Percentiles rank a stretch among this genome's conserved stretches.
Conservation (phyloP, 2,113 vertebrate species). For the Stomatorhinus ivindoensis region DNA sequence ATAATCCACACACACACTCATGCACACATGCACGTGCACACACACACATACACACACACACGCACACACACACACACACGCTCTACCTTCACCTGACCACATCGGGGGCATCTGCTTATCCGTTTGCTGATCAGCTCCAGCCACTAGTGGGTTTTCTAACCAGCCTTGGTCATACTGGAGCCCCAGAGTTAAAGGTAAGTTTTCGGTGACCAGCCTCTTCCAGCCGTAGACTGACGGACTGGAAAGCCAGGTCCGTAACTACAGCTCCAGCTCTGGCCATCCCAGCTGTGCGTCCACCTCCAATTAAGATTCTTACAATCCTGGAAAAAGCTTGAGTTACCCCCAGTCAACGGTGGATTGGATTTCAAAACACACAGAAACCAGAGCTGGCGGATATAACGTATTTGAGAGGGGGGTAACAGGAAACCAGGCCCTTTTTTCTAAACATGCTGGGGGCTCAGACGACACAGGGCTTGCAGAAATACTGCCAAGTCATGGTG, state of each 20-base stretch:
- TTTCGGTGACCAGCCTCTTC: not conserved
- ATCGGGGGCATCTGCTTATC: not conserved
- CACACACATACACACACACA: not conserved
- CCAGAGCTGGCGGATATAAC: conserved; percentile 6
- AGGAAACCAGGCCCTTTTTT: conserved; percentile 5
- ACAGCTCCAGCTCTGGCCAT: not conserved
- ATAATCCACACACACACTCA: no score
- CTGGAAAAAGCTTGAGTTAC: conserved; percentile 8
- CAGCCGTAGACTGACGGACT: not conserved
- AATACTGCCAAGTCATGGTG: conserved; percentile 8
- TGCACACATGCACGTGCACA: not conserved
- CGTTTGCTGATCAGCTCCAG: not conserved
- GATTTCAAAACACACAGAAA: conserved; percentile 24
- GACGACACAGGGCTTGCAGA: not conserved
- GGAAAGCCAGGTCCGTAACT: not conserved
- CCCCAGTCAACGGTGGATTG: not conserved
- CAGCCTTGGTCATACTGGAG: not conserved
- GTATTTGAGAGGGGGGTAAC: conserved; percentile 9
- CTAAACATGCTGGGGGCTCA: not conserved
- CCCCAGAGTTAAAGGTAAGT: not conserved
- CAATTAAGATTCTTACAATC: conserved; percentile 5
- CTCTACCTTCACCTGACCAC: not conserved
- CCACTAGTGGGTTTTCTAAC: not conserved
- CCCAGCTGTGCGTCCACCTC: not conserved
- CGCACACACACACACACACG: not conserved